Evolutionary conservation across 1,140 invertebrate genomes (phyloP), one percentile per base, ranked within the genome.

Genomic region (Batillaria attramentaria): DNA sequence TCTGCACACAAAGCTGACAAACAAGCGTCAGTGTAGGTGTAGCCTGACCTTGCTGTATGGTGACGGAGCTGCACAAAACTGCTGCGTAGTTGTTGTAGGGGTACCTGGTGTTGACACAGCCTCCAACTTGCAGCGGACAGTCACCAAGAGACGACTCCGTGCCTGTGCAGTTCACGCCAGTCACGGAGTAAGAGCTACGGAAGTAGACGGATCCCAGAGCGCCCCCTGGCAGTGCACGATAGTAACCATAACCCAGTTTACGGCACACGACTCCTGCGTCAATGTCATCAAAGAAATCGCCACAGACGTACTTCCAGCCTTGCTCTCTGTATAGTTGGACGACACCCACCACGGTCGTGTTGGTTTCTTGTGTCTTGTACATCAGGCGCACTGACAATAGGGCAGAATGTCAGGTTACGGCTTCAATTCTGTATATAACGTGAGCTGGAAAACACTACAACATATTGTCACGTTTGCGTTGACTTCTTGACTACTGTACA

Each of bases 261-360:
- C 91, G 92, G 83, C 95, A 95, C 28, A 94, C 91, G 0, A 96
- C 92, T 80, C 93, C 90, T 0, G 94, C 95, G 81, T 95, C 93
- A 37, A 89, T 91, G 57, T 95, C 88, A 0, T 93, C 93, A 83
- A 95, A 95, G 75, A 93, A 92, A 83, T 95, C 94, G 85, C 95
- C 94, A 86, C 95, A 95, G 20, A 95, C 92, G 80, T 93, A 93
- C 1, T 94, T 94, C 93, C 94, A 94, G 70, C 92, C 90, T 1
- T 66, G 65, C 6, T 77, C 37, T 16, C 10, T 33, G 57, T 66
- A 72, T 13, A 79, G 37, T 57, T 73, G 73, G 5, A 82, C 74
- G 0, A 72, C 28, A 8, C 81, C 81, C n/a, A 37, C 42, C n/a
- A 28, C 31, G 28, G 78, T 39, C 3, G 31, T 73, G 60, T 68